Percentiles rank a stretch among this genome's conserved stretches.
These are phyloP conservation scores for Euproctis similis DNA, from an alignment of 2,888 invertebrate species.

Conservation along the genomic window DNA sequence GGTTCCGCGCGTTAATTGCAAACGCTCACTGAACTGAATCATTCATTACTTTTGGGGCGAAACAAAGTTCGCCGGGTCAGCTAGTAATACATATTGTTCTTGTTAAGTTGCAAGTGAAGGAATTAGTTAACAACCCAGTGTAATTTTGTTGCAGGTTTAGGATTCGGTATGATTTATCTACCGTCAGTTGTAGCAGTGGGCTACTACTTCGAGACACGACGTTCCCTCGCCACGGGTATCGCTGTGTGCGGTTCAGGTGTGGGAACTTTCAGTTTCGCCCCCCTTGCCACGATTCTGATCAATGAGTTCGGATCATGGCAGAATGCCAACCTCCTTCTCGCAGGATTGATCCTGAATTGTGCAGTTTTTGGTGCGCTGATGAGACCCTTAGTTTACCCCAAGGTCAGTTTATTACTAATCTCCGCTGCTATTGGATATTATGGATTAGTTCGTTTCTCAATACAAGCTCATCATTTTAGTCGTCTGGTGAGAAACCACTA, in stretches of 20 bases:
- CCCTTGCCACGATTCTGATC: conserved; percentile 87
- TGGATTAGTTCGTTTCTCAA: too few species aligned
- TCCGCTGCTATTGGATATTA: too few species aligned
- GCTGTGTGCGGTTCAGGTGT: conserved; percentile 96
- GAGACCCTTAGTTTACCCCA: conserved; percentile 86
- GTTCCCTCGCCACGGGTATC: conserved; percentile 94
- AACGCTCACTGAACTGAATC: too few species aligned
- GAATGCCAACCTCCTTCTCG: conserved; percentile 91
- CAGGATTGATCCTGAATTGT: conserved; percentile 94
- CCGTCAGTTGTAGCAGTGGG: conserved; percentile 98
- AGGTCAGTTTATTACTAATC: too few species aligned
- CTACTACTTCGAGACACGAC: conserved; percentile 96
- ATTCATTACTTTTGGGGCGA: too few species aligned
- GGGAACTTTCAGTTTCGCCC: conserved; percentile 97
- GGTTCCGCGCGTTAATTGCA: neutral
- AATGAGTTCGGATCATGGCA: conserved; percentile 89
- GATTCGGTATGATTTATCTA: conserved; percentile 94
- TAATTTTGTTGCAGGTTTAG: conserved; percentile 82
- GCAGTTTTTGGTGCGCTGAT: conserved; percentile 91
- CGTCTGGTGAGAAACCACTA: conserved; percentile 84
- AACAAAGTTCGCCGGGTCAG: too few species aligned
- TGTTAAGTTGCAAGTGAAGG: too few species aligned
- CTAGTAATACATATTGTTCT: too few species aligned
- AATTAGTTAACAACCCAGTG: too few species aligned
- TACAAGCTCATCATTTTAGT: conserved; percentile 32